A percentile compares a stretch with the other conserved stretches of the same genome.
Conservation (phyloP, 2,888 invertebrate genomes). For the Lasioglossum villosulum region DNA sequence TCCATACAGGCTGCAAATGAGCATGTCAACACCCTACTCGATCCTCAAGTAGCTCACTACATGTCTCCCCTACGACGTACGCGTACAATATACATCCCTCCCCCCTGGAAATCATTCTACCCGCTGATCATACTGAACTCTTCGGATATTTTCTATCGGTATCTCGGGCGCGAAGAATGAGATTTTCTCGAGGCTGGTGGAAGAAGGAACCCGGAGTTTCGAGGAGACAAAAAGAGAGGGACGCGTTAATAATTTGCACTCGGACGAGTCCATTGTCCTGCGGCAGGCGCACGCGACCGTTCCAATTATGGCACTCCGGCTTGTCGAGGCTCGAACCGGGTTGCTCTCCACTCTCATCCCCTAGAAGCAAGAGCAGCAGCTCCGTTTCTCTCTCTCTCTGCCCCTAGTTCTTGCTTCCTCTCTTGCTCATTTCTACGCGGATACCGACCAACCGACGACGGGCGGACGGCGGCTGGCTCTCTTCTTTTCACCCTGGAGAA, state of each 20-base stretch:
- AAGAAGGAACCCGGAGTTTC: conserved; percentile 21
- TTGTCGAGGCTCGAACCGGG: conserved; percentile 68
- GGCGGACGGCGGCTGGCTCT: conserved; percentile 10
- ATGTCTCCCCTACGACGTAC: not conserved
- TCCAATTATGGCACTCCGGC: conserved; percentile 82
- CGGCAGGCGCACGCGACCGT: conserved; percentile 80
- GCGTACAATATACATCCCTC: not conserved
- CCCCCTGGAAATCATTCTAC: not conserved
- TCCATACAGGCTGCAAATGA: conserved; percentile 15
- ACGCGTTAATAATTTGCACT: conserved; percentile 83
- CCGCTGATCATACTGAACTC: not conserved
- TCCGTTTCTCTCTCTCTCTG: conserved; percentile 33
- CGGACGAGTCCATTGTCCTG: conserved; percentile 82
- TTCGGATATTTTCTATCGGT: conserved; percentile 3
- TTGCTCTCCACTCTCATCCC: conserved; percentile 53
- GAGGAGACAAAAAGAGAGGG: conserved; percentile 54
- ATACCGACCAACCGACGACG: conserved; percentile 57
- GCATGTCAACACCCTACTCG: conserved; percentile 20
- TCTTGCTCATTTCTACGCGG: conserved; percentile 73
- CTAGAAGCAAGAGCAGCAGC: conserved; percentile 18
- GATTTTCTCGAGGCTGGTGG: conserved; percentile 59
- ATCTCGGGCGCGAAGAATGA: conserved; percentile 40
- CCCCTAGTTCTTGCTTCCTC: conserved; percentile 65
- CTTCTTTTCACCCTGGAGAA: conserved; percentile 76
- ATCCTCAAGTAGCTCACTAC: conserved; percentile 8